Base-by-base conservation (phyloP, 2,888 invertebrate genomes). In the Dynastes hyllus region DNA sequence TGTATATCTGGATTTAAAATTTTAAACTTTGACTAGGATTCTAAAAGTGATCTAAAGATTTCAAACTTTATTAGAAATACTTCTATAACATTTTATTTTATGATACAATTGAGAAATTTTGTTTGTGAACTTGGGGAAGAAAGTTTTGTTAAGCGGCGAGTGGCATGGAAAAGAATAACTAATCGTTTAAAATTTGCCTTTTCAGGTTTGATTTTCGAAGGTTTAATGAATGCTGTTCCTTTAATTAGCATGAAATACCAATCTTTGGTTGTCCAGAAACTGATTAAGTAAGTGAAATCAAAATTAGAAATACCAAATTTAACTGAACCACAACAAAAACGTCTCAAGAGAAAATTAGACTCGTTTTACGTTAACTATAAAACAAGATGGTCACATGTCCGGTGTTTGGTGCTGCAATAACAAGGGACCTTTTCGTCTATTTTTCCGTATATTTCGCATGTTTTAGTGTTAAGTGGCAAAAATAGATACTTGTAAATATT, bases 31-130 rank as follows among this genome's bases (percentile, higher is more conserved):
- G 11, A 53, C 53, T 11, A n/a, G 11, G 53, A 13, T 53, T 53
- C 53, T 53, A 53, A 53, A 53, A 11, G 53, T 13, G 53, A 53
- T 53, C 53, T 53, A 53, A 53, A 53, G 53, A 53, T 53, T 13
- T 11, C 16, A n/a, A 53, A 53, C 3, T 13, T 53, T 5, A 5
- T 2, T 37, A 37, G 32, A 37, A 37, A 37, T 37, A 37, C 32
- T 37, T 37, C 32, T 37, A 5, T 1, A 37, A 37, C 32, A 37
- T 37, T 5, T 53, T 8, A 53, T 11, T 53, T 53, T 53, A 53
- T 16, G 4, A 13, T 16, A 16, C 53, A 53, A 53, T n/a, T 11
- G 11, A 53, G 11, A 53, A 53, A 53, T 13, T 53, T 53, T 53
- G 1, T 32, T 32, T 32, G 32, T 4, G 22, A 32, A 32, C 32